Conservation (phyloP, 2,113 vertebrate genomes). For the Trichechus manatus region DNA sequence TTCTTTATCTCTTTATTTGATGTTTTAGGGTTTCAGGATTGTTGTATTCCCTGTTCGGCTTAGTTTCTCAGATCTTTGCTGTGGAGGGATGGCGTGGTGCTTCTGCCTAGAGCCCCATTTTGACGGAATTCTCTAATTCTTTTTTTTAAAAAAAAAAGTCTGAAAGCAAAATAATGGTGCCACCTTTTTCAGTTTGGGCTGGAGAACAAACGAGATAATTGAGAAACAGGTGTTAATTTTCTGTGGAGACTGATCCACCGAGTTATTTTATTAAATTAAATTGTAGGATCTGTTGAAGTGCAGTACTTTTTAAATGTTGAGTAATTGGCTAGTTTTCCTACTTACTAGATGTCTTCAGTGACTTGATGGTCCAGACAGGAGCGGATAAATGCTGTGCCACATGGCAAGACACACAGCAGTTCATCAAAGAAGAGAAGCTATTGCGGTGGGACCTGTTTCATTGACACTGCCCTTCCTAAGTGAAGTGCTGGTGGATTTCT, state of each 20-base stretch:
- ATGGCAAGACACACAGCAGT: not conserved
- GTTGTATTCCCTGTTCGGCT: too few relatives aligned
- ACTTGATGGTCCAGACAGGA: not conserved
- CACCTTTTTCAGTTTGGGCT: not conserved
- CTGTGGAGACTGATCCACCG: not conserved
- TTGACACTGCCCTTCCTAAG: constrained; percentile 48
- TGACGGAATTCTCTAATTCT: too few relatives aligned
- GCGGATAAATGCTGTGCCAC: not conserved
- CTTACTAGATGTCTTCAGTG: not conserved
- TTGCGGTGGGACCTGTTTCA: not conserved
- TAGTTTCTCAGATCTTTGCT: too few relatives aligned
- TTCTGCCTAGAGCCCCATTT: too few relatives aligned
- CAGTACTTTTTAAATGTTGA: not conserved
- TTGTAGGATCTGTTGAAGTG: not conserved
- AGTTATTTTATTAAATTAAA: not conserved
- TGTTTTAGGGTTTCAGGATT: too few relatives aligned
- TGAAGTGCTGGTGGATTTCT: not conserved
- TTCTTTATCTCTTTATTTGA: too few relatives aligned
- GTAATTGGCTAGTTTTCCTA: not conserved
- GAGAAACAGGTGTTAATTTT: not conserved
- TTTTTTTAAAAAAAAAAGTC: not conserved
- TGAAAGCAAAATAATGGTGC: not conserved
- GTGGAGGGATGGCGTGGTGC: too few relatives aligned
- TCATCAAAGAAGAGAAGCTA: not conserved
- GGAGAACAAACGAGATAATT: not conserved